Base-by-base conservation (phyloP, 2,797 vertebrate species). In the Brachymystax lenok region DNA sequence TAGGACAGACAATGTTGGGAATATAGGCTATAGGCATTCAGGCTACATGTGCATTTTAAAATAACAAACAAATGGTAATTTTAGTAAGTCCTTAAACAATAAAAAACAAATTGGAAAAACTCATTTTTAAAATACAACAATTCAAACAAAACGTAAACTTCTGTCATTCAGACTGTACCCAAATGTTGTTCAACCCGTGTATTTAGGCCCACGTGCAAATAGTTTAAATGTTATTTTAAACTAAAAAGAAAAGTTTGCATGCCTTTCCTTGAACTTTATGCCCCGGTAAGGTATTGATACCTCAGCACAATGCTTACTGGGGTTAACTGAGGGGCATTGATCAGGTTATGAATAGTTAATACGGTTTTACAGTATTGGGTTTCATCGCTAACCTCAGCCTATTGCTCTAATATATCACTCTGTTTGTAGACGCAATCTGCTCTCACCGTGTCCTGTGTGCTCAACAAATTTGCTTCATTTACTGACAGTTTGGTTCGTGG, bases 301-400 rank as follows among this genome's bases (percentile, higher is more conserved):
- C 79, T 81, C 83, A 88, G 76, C 82, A 80, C 71, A 71, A 75
- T 68, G 76, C 76, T 71, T 77, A 84, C 80, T 64, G 81, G 79
- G 85, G 86, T 91, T 88, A 84, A 87, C 80, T 80, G 84, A 82
- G 77, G 85, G 80, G 79, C 87, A 90, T 88, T 79, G 89, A 91
- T 90, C 89, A 68, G 74, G 19, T 80, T 87, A 86, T 92, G 87
- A 89, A 91, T 92, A 90, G 87, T 92, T 87, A 90, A 93, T 89
- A 68, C 78, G 80, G 77, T 69, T 73, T 85, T 85, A 81, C 80
- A 79, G 77, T 77, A 79, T 78, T 56, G 19, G 83, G 71, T 83
- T 90, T 74, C 86, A 84, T 75, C 72, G 80, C 80, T 83, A 83
- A 73, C 81, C 82, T 82, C 80, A 80, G 80, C 80, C 79, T 82